Percentiles rank a stretch among this genome's conserved stretches.
phyloP scores from a whole-genome alignment of 1,140 invertebrate species.

The Trissolcus basalis region DNA sequence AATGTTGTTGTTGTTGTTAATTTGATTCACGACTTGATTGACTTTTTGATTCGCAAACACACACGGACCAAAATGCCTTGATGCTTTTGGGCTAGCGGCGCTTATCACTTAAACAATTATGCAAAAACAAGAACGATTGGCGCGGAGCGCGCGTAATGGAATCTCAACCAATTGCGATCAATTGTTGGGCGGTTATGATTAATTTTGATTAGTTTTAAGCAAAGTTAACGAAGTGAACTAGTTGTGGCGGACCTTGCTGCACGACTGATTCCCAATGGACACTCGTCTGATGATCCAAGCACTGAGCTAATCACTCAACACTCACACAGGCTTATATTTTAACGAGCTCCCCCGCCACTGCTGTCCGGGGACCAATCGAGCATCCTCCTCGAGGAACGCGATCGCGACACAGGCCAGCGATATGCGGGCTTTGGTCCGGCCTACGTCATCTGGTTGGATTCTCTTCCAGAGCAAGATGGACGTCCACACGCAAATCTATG shows the following conservation, averaged over 20 bases:
- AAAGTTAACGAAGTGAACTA: conserved; percentile 73
- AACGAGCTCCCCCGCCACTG: conserved; percentile 67
- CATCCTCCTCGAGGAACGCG: conserved; percentile 29
- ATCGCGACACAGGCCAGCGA: conserved; percentile 51
- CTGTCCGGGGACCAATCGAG: conserved; percentile 65
- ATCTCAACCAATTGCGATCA: conserved; percentile 75
- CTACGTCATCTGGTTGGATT: conserved; percentile 50
- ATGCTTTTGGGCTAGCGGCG: conserved; percentile 41
- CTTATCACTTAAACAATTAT: conserved; percentile 63
- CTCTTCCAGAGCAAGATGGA: conserved; percentile 14
- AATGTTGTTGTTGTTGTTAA: too few species aligned
- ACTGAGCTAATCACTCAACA: conserved; percentile 70
- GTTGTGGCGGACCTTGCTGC: conserved; percentile 64
- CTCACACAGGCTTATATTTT: conserved; percentile 76
- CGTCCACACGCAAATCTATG: not conserved
- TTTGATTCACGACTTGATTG: too few species aligned
- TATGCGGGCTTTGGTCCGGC: conserved; percentile 62
- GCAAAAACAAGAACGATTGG: conserved; percentile 59
- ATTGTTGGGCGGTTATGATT: conserved; percentile 75
- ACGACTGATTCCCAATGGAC: conserved; percentile 65
- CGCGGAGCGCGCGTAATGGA: conserved; percentile 68
- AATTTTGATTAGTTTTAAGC: conserved; percentile 76
- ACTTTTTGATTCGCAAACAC: too few species aligned
- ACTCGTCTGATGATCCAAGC: conserved; percentile 61
- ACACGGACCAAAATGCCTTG: too few species aligned